Evolutionary conservation across 2,888 invertebrate species (phyloP).

Genomic region (Caradrina clavipalpis): DNA sequence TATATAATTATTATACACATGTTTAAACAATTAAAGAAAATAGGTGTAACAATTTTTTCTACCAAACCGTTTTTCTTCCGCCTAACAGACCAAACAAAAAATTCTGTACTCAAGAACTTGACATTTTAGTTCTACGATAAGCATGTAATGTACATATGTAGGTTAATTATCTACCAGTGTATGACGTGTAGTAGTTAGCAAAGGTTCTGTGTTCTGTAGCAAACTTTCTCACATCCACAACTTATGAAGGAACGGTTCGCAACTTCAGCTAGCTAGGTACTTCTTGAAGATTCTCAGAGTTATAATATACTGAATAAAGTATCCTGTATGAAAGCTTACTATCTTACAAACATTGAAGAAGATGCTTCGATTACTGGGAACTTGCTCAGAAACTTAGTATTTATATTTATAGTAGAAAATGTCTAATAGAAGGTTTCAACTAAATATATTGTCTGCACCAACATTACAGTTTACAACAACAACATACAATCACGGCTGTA

Average conservation of each 20-base stretch:
- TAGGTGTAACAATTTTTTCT: no score
- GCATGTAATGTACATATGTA: neutral
- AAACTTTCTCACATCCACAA: constrained; percentile 39
- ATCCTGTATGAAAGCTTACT: constrained; percentile 35
- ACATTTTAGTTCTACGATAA: neutral
- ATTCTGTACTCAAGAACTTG: neutral
- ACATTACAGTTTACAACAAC: no score
- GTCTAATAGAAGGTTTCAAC: neutral
- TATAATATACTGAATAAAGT: constrained; percentile 43
- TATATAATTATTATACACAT: no score
- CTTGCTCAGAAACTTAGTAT: neutral
- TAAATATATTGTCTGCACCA: no score
- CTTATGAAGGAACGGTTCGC: constrained; percentile 31
- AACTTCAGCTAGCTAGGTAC: constrained; percentile 31
- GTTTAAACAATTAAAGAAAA: no score
- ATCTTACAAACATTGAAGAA: constrained; percentile 26
- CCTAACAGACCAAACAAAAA: neutral
- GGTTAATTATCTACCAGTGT: neutral
- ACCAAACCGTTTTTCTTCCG: no score
- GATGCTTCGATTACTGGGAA: constrained; percentile 8
- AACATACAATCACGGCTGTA: no score
- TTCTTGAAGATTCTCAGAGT: constrained; percentile 19
- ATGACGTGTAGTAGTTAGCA: neutral
- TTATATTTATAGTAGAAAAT: neutral
- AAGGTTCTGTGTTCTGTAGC: constrained; percentile 8